Percentiles rank a stretch among this genome's conserved stretches.
phyloP scores from a whole-genome alignment of 1,140 invertebrate species.

The Drosophila jambulina region DNA sequence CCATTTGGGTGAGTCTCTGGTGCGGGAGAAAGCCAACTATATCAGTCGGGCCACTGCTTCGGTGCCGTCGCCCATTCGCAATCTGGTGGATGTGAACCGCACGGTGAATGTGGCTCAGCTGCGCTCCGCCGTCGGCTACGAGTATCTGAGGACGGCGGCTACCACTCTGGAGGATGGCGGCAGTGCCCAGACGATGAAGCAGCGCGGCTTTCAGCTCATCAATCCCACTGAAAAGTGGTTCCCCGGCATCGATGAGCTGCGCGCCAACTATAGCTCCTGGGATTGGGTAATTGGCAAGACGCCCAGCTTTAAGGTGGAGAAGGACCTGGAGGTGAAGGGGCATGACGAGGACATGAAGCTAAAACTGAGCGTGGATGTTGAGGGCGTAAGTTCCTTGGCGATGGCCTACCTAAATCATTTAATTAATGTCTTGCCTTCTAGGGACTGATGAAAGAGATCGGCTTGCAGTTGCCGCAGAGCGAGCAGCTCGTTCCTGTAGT shows the following conservation, averaged over 20 bases:
- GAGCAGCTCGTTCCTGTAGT: conserved; percentile 79
- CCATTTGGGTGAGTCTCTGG: conserved; percentile 88
- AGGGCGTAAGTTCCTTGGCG: conserved; percentile 53
- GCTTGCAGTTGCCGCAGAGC: conserved; percentile 67
- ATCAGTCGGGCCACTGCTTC: conserved; percentile 93
- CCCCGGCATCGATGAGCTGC: conserved; percentile 90
- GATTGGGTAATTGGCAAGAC: conserved; percentile 96
- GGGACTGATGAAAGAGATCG: conserved; percentile 78
- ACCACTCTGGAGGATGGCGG: conserved; percentile 89
- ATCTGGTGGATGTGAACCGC: conserved; percentile 90
- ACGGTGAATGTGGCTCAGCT: conserved; percentile 89
- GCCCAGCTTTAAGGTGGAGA: conserved; percentile 91
- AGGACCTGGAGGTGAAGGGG: conserved; percentile 77
- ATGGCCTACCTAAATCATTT: fast-evolving
- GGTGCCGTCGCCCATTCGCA: conserved; percentile 91
- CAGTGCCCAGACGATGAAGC: conserved; percentile 88
- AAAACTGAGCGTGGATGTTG: conserved; percentile 75
- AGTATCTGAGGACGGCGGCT: conserved; percentile 91
- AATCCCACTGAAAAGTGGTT: conserved; percentile 95
- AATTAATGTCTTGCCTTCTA: conserved; percentile 5
- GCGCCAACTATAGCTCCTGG: conserved; percentile 91
- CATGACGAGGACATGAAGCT: conserved; percentile 72
- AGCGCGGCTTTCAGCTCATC: conserved; percentile 93
- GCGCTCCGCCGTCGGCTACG: conserved; percentile 91
- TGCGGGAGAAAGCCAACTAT: conserved; percentile 88